These are phyloP conservation scores for Castor canadensis DNA, from an alignment of 2,113 vertebrate genomes.

Conservation along the genomic window DNA sequence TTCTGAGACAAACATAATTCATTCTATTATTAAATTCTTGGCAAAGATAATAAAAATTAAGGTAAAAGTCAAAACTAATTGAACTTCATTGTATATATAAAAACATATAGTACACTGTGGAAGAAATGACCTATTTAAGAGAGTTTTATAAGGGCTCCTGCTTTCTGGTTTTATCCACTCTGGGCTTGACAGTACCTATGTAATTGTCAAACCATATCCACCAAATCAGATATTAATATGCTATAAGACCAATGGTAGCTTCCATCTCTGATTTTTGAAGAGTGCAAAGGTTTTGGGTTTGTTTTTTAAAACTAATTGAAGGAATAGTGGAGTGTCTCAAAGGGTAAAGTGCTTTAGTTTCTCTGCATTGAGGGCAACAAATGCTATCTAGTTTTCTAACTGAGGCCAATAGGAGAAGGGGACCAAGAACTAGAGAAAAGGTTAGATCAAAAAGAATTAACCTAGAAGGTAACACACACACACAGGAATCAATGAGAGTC, in stretches of 20 bases:
- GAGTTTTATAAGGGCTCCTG: neutral
- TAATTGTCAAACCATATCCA: neutral
- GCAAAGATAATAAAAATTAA: conserved; percentile 16
- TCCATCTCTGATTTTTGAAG: neutral
- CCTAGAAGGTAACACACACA: too few relatives aligned
- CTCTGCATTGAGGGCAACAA: too few relatives aligned
- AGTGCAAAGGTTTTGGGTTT: neutral
- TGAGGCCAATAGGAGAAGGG: too few relatives aligned
- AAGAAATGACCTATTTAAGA: neutral
- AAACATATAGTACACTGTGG: neutral
- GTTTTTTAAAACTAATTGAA: neutral
- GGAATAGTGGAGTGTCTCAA: too few relatives aligned
- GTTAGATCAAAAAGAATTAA: too few relatives aligned
- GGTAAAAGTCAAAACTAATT: neutral
- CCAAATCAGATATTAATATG: neutral
- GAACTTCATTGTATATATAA: neutral
- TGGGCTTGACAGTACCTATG: neutral
- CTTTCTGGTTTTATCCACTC: neutral
- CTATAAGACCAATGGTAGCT: neutral
- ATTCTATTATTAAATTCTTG: neutral
- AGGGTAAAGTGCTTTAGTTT: too few relatives aligned
- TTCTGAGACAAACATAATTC: neutral
- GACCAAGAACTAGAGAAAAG: too few relatives aligned
- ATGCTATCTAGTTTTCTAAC: too few relatives aligned
- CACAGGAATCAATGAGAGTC: too few relatives aligned